Evolutionary conservation across 2,888 invertebrate species (phyloP).

Genomic region (Cataglyphis albicans): DNA sequence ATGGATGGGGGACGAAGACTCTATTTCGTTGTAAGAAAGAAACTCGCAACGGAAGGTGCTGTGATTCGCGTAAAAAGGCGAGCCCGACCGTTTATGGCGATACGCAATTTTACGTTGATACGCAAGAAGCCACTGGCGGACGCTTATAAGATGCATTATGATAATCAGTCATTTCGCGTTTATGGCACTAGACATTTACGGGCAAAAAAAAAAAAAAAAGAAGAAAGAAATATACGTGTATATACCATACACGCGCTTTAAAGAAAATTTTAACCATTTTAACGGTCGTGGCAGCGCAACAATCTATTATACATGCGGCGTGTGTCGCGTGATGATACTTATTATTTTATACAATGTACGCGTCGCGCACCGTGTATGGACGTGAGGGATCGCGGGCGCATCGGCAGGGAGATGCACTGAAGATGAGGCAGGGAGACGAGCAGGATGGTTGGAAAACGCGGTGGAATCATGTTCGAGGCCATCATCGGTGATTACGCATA

Average conservation of each 20-base stretch:
- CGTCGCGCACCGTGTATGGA: neutral
- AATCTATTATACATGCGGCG: conserved; percentile 41
- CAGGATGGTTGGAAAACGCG: conserved; percentile 62
- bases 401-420: conserved; percentile 40
- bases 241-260: neutral
- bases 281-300: neutral
- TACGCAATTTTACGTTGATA: conserved; percentile 33
- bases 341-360: conserved; percentile 48
- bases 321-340: conserved; percentile 35
- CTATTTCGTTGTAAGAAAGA: conserved; percentile 15
- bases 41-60: neutral
- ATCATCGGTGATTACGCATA: conserved; percentile 84
- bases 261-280: neutral
- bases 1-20: neutral
- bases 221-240: neutral
- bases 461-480: conserved; percentile 74
- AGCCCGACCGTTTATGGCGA: conserved; percentile 31
- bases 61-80: neutral
- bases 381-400: neutral
- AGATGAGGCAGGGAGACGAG: conserved; percentile 4
- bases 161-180: conserved; percentile 39
- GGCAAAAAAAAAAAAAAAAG: neutral
- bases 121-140: conserved; percentile 30
- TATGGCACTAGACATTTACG: conserved; percentile 5
- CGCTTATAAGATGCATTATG: conserved; percentile 33